phyloP scores from a whole-genome alignment of 2,797 vertebrate genomes.

The Malurus splendens region DNA sequence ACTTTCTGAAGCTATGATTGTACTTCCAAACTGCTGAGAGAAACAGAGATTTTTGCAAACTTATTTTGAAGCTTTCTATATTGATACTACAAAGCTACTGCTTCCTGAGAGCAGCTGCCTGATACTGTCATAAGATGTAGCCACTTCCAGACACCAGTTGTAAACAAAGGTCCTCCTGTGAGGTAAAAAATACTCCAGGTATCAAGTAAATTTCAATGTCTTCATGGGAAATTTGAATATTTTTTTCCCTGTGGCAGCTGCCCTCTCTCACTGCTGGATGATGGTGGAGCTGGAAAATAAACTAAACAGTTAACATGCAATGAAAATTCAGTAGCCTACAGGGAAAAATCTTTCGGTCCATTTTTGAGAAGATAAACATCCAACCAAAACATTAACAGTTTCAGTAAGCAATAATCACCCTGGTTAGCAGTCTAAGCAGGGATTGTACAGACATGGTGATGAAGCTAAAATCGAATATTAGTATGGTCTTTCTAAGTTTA shows the following conservation, averaged over 20 bases:
- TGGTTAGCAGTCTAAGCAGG: conserved; percentile 31
- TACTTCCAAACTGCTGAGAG: not conserved
- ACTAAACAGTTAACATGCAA: conserved; percentile 36
- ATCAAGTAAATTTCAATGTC: not conserved
- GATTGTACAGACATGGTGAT: not conserved
- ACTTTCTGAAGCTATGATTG: not conserved
- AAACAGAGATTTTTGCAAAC: not conserved
- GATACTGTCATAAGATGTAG: not conserved
- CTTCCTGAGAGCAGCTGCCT: not conserved
- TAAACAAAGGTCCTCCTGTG: not conserved
- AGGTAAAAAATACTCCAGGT: not conserved
- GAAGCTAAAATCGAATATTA: conserved; percentile 11
- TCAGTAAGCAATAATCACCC: conserved; percentile 53
- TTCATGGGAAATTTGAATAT: not conserved
- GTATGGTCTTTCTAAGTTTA: not conserved
- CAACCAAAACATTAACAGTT: conserved; percentile 55
- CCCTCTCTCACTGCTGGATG: not conserved
- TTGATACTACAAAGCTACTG: not conserved
- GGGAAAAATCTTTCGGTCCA: conserved; percentile 40
- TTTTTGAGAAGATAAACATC: conserved; percentile 50
- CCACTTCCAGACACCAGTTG: not conserved
- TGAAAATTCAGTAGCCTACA: conserved; percentile 47
- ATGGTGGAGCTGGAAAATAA: not conserved
- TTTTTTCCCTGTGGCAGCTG: not conserved
- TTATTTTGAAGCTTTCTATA: not conserved